Conservation (phyloP, 2,888 invertebrate species). For the Andrena trimmerana region DNA sequence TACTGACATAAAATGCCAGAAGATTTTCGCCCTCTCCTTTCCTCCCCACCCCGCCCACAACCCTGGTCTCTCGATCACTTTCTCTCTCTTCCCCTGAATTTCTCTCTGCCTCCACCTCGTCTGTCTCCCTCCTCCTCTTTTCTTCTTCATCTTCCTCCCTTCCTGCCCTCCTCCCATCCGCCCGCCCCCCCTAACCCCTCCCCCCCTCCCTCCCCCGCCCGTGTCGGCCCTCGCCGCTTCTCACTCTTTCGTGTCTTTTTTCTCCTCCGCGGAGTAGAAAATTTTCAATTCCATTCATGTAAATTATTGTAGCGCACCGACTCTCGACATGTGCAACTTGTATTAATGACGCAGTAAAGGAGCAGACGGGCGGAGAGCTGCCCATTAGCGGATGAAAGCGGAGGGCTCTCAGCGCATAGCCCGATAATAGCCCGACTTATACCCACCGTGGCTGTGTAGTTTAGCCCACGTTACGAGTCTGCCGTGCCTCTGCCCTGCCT, state of each 20-base stretch:
- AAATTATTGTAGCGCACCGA: conserved; percentile 85
- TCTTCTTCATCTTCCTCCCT: conserved; percentile 13
- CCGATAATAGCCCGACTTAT: conserved; percentile 85
- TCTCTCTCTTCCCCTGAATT: conserved; percentile 42
- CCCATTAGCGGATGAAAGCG: conserved; percentile 85
- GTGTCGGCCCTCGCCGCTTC: conserved; percentile 51
- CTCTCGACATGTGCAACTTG: conserved; percentile 85
- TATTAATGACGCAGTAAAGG: conserved; percentile 85
- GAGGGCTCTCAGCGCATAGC: conserved; percentile 84
- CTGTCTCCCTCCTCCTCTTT: conserved; percentile 20
- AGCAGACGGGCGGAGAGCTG: conserved; percentile 85
- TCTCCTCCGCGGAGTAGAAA: conserved; percentile 83
- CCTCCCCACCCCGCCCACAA: conserved; percentile 51
- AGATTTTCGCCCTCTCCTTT: conserved; percentile 75
- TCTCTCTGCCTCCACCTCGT: conserved; percentile 25
- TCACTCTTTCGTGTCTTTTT: conserved; percentile 78
- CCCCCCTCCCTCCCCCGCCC: conserved; percentile 31
- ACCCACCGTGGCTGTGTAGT: conserved; percentile 82
- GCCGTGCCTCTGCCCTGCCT: conserved; percentile 70
- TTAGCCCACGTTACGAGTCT: conserved; percentile 82
- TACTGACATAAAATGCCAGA: conserved; percentile 82
- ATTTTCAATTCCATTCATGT: conserved; percentile 85
- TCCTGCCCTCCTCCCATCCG: neutral
- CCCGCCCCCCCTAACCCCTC: neutral
- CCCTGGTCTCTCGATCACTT: conserved; percentile 57